Base-by-base conservation (phyloP, 2,797 vertebrate genomes). In the Sebastes steindachneri region DNA sequence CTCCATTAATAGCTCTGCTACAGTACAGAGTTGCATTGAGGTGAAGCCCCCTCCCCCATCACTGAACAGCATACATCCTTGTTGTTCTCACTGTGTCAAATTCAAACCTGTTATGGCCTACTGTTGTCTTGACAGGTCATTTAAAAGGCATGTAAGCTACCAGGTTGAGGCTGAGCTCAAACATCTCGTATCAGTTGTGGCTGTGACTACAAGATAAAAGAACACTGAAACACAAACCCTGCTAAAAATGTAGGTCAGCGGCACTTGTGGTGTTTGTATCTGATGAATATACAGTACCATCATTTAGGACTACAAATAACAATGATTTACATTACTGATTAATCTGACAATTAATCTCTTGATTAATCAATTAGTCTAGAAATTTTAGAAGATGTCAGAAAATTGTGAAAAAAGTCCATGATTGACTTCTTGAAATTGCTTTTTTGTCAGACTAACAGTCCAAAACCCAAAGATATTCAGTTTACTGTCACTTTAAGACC, bases 1-100 rank as follows among this genome's bases (percentile, higher is more conserved):
- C 75, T 77, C 31, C 21, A 73, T 68, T 64, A 67, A 90, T 77
- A 76, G 58, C 65, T 53, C 26, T 62, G 66, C 69, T 62, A 64
- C 69, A 64, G 64, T 51, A 21, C 7, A 19, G 21, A 35, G 45
- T 17, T 70, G 19, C 28, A 68, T 1, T 51, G 29, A 65, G 45
- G 25, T 10, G 25, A 71, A 8, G 4, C 26, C n/a, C 28, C 70
- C 33, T 48, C 64, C 69, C 60, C 70, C 29, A 57, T 35, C n/a
- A 65, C 8, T 17, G 9, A 33, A 51, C 19, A 35, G 9, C 17
- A 59, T 0, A 77, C 15, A 48, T 21, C 19, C 48, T 51, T 51
- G 48, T 12, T n/a, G 28, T 23, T 68, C 9, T 37, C 41, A n/a
- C 4, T 9, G 54, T 48, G 45, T 41, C 10, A 70, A 9, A 62